Evolutionary conservation across 2,113 vertebrate species (phyloP), one percentile per base, ranked within the genome.

Genomic region (Lichenostomus cassidix): DNA sequence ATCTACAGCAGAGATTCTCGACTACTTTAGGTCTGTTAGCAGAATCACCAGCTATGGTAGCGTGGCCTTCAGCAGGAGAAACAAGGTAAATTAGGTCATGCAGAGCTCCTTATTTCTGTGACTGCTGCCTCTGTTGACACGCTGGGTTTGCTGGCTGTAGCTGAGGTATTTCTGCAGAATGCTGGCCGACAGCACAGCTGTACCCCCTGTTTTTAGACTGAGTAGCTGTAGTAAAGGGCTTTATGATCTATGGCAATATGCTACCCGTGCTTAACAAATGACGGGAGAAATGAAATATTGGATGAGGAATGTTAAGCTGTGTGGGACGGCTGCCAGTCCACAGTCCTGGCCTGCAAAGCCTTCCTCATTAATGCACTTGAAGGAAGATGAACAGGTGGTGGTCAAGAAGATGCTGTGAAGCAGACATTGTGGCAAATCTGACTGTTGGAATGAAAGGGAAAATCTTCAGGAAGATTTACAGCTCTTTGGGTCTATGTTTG

Each of bases 331-430:
- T 96, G 92, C 85, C 92, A 93, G 49, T 83, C 59, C 52, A 15
- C 63, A 91, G 59, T 86, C 39, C 22, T 84, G 76, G 28, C 64
- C 53, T 74, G 63, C 39, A 88, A 94, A 85, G 35, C 64, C 27
- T 71, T 87, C 83, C 37, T 71, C 21, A 49, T 75, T 81, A 58
- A 68, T 65, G 35, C 27, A 31, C 19, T 95, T 90, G 80, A 87
- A 84, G 58, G 46, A 84, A 53, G 73, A 78, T 42, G 76, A 95
- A 75, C 90, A 97, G 95, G 90, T 95, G 90, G 79, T 90, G 80
- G 64, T 81, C 41, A 89, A 35, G 56, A 89, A 78, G 84, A 25
- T 1, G 4, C 44, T 92, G 44, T 79, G 77, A 69, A 89, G 83
- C 83, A 93, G 73, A 87, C 76, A 9, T 24, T 68, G 69, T 60